phyloP scores from a whole-genome alignment of 2,888 invertebrate species.

The Xestoiulus laeticollis region DNA sequence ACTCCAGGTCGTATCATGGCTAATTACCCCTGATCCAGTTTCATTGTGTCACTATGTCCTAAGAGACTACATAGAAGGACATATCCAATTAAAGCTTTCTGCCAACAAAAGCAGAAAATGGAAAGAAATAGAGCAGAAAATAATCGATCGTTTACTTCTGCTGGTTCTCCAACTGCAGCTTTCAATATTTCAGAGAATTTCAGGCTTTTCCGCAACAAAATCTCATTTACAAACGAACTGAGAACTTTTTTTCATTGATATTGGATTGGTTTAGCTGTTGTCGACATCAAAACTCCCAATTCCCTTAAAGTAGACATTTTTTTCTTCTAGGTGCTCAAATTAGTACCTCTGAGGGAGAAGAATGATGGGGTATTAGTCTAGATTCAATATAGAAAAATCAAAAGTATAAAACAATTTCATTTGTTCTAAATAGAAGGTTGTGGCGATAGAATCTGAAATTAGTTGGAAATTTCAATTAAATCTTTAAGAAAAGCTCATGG shows the following conservation, averaged over 20 bases:
- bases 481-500: background rate
- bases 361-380: background rate
- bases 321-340: background rate
- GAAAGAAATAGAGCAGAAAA: slow-evolving; percentile 31
- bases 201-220: background rate
- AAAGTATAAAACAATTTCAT: too few species aligned
- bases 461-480: too few species aligned
- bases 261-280: background rate
- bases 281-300: background rate
- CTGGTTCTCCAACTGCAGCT: background rate
- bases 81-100: slow-evolving; percentile 44
- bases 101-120: slow-evolving; percentile 47
- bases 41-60: slow-evolving; percentile 46
- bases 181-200: slow-evolving; percentile 5
- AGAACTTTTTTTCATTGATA: background rate
- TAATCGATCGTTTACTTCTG: slow-evolving; percentile 29
- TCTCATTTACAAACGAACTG: background rate
- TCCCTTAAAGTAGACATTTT: background rate
- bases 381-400: background rate
- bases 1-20: slow-evolving; percentile 40
- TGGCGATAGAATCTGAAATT: background rate
- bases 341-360: background rate
- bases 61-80: slow-evolving; percentile 28
- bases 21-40: slow-evolving; percentile 40
- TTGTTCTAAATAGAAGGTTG: background rate